phyloP scores from a whole-genome alignment of 2,888 invertebrate species.

The Amaurobius ferox region DNA sequence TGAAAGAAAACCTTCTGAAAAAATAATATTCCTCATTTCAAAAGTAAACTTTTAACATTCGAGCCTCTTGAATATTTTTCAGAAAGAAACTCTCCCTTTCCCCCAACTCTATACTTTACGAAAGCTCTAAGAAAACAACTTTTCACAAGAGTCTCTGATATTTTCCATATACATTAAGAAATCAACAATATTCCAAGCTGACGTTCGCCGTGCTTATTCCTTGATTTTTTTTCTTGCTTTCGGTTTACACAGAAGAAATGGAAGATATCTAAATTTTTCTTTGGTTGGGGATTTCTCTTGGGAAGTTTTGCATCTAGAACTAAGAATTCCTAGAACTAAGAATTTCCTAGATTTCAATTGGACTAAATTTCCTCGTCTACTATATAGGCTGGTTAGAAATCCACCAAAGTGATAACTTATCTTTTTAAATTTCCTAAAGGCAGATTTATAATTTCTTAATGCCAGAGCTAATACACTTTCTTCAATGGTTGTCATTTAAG shows the following conservation, averaged over 20 bases:
- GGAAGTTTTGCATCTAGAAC: not conserved
- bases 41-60: not conserved
- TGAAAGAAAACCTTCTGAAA: not conserved
- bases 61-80: not conserved
- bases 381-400: not conserved
- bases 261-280: not conserved
- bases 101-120: not conserved
- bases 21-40: not conserved
- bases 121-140: not conserved
- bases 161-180: not conserved
- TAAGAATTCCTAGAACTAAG: not conserved
- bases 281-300: not conserved
- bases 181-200: not conserved
- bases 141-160: not conserved
- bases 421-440: not conserved
- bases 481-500: too few species aligned
- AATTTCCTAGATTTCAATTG: not conserved
- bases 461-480: too few species aligned
- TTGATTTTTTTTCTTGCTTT: not conserved
- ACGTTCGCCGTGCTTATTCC: not conserved
- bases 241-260: not conserved
- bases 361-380: not conserved
- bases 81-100: not conserved
- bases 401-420: not conserved
- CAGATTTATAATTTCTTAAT: too few species aligned